Percentiles rank a stretch among this genome's conserved stretches.
phyloP scores from a whole-genome alignment of 2,113 vertebrate genomes.

The Motacilla alba region DNA sequence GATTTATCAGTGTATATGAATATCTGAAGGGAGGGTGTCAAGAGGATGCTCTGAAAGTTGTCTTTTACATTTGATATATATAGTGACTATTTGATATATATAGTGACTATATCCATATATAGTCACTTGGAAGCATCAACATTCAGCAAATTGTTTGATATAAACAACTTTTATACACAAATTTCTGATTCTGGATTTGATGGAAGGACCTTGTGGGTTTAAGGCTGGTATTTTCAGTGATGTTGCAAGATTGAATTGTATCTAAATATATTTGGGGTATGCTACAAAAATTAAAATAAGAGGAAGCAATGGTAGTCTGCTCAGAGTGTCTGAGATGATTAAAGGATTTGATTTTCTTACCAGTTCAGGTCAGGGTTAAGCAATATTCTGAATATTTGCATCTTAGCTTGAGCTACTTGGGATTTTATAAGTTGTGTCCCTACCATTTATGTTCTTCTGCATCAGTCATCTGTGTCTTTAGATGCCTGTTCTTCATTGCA shows the following conservation, averaged over 20 bases:
- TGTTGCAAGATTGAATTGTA: not conserved
- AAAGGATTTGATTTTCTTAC: not conserved
- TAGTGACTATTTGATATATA: no score
- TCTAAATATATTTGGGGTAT: not conserved
- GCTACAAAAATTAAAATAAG: not conserved
- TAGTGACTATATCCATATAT: not conserved
- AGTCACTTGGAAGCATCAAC: not conserved
- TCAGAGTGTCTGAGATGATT: not conserved
- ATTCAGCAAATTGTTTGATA: not conserved
- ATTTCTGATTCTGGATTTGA: not conserved
- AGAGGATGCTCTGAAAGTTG: not conserved
- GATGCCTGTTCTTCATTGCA: not conserved
- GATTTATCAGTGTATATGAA: not conserved
- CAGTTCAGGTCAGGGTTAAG: not conserved
- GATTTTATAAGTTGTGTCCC: not conserved
- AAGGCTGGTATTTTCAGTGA: not conserved
- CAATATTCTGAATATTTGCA: not conserved
- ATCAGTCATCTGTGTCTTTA: not conserved
- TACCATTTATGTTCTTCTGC: not conserved
- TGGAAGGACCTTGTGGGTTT: not conserved
- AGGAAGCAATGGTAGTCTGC: not conserved
- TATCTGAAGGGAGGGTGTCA: rapidly evolving
- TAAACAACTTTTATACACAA: not conserved
- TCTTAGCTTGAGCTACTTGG: not conserved
- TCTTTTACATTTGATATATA: not conserved